These are phyloP conservation scores for Cervus canadensis DNA, from an alignment of 2,113 vertebrate species.

Conservation along the genomic window DNA sequence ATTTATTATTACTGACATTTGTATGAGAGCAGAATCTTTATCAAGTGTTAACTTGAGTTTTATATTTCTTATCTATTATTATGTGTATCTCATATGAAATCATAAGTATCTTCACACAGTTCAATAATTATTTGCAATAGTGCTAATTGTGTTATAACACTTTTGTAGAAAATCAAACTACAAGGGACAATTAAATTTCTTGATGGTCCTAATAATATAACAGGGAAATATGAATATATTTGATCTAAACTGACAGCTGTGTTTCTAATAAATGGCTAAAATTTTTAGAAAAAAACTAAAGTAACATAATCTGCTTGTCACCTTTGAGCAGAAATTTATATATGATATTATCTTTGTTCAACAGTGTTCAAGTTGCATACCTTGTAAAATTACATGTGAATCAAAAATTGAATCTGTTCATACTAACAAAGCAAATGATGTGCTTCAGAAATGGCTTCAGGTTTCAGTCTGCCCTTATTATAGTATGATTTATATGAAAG, in stretches of 20 bases:
- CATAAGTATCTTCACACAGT: conserved; percentile 25
- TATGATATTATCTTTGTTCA: conserved; percentile 25
- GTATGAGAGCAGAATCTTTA: conserved; percentile 53
- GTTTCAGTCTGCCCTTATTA: not conserved
- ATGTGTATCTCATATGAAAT: conserved; percentile 64
- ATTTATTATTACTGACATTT: conserved; percentile 55
- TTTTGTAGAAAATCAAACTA: conserved; percentile 53
- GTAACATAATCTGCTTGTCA: conserved; percentile 57
- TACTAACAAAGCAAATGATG: not conserved
- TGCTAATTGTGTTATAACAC: conserved; percentile 62
- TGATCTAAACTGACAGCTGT: conserved; percentile 51
- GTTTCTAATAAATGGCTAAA: conserved; percentile 57
- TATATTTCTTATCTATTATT: conserved; percentile 66
- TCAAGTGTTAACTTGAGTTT: conserved; percentile 65
- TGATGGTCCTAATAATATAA: conserved; percentile 35
- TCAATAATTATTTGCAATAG: conserved; percentile 70
- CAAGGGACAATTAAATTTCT: conserved; percentile 53
- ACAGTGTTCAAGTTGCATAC: not conserved
- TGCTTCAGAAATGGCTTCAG: not conserved
- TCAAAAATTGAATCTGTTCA: not conserved
- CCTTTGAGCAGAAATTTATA: conserved; percentile 41
- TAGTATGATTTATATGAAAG: not conserved
- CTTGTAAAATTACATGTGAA: conserved; percentile 15
- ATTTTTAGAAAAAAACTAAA: conserved; percentile 26
- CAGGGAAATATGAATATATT: conserved; percentile 46